Base-by-base conservation (phyloP, 2,113 vertebrate genomes). In the Oreochromis spilurus region DNA sequence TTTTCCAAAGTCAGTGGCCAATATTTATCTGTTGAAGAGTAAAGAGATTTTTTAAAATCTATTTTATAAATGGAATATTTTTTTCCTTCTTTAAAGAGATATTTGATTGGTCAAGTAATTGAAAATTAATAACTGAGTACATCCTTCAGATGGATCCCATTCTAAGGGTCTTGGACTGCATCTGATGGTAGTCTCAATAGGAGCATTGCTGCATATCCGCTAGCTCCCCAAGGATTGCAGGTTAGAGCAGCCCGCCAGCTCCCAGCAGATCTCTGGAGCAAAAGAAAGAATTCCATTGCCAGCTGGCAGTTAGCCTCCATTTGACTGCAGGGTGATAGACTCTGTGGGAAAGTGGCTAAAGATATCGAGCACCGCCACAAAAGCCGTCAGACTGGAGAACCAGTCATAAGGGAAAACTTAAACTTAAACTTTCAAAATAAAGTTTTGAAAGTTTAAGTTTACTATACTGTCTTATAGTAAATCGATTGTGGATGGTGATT, bases 11-110 rank as follows among this genome's bases (percentile, higher is more conserved):
- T 48, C 14, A 19, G 43, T 75, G 43, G 4, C 0, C 67, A 26
- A 45, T 19, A 52, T 72, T 72, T 0, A 26, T 72, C 21, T 45
- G 21, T 26, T 72, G 8, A 43, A 24, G 65, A 70, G n/a, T 24
- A 38, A 70, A 16, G 7, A 70, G 0, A 11, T 17, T 7, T 45
- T 45, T 16, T 0, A 3, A 45, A 6, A 29, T 45, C 24, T 29
- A 29, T 4, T 48, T 75, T 0, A 48, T 17, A 75, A 75, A 3
- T 45, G 21, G 14, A 75, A 72, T 12, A 72, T 17, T 72, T 75
- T 0, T 3, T 26, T 1, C 0, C 21, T 3, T 43, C 1, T 3
- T 75, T 7, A 29, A 75, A 75, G 0, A 11, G 9, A 75, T 7
- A 5, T 75, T 75, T 48, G 0, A 75, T 75, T 43, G 12, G 36